Evolutionary conservation across 2,888 invertebrate genomes (phyloP).

Genomic region (Linnaemya tessellans): DNA sequence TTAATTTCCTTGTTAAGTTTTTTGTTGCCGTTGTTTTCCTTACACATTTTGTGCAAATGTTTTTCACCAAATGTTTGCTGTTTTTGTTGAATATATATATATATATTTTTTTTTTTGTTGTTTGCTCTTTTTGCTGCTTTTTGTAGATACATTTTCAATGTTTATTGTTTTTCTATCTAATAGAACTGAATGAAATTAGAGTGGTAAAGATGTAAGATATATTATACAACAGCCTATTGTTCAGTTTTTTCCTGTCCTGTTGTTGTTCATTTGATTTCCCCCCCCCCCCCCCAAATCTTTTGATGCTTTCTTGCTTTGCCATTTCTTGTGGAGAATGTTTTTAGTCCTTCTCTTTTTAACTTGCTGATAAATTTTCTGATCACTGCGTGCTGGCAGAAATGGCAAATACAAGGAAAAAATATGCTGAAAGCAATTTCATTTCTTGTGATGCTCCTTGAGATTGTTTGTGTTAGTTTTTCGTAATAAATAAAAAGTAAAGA

Average conservation of each 20-base stretch:
- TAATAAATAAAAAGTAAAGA: neutral
- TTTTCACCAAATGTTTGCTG: slow-evolving; percentile 65
- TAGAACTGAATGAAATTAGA: slow-evolving; percentile 12
- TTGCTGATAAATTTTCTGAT: neutral
- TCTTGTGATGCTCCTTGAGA: neutral
- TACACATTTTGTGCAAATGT: slow-evolving; percentile 40
- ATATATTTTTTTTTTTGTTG: neutral
- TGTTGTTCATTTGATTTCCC: slow-evolving; percentile 58
- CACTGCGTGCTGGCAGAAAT: slow-evolving; percentile 29
- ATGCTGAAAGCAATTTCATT: slow-evolving; percentile 65
- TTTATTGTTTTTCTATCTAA: slow-evolving; percentile 59
- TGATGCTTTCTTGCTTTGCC: slow-evolving; percentile 34
- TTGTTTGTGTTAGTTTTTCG: neutral
- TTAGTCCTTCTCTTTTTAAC: slow-evolving; percentile 21
- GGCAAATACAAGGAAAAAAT: slow-evolving; percentile 14
- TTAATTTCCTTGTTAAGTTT: slow-evolving; percentile 68
- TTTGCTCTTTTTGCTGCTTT: slow-evolving; percentile 26
- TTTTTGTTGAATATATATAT: slow-evolving; percentile 60
- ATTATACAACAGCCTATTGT: slow-evolving; percentile 50
- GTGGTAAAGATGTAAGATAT: neutral
- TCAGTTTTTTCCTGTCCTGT: slow-evolving; percentile 29
- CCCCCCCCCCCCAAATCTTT: too few relatives aligned
- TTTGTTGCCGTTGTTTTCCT: slow-evolving; percentile 19
- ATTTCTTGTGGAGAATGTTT: slow-evolving; percentile 6
- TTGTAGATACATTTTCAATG: slow-evolving; percentile 28